Conservation (phyloP, 1,140 invertebrate species). For the Charaxes varanes region DNA sequence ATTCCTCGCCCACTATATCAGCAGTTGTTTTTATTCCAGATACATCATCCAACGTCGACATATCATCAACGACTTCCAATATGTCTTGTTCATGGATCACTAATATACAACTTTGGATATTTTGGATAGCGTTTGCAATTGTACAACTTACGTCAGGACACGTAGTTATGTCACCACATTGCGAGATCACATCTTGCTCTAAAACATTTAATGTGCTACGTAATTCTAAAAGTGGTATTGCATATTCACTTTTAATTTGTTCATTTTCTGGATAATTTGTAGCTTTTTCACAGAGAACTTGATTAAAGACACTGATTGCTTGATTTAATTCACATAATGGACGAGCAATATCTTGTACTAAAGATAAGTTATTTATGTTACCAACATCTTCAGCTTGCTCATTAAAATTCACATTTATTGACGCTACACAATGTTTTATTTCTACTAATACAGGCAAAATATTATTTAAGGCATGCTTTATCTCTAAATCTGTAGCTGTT, state of each 20-base stretch:
- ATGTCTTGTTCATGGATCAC: conserved; percentile 66
- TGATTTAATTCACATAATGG: conserved; percentile 54
- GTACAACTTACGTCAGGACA: conserved; percentile 36
- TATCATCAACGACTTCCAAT: conserved; percentile 58
- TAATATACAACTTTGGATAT: conserved; percentile 73
- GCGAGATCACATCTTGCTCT: conserved; percentile 65
- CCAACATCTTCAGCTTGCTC: conserved; percentile 38
- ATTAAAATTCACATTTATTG: conserved; percentile 19
- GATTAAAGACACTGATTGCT: conserved; percentile 47
- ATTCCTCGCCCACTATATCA: conserved; percentile 45
- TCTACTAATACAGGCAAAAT: conserved; percentile 51
- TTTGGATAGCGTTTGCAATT: conserved; percentile 70
- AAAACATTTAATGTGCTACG: conserved; percentile 65
- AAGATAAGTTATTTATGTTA: conserved; percentile 54
- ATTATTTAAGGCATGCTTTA: conserved; percentile 36
- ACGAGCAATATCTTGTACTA: conserved; percentile 43
- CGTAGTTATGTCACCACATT: conserved; percentile 42
- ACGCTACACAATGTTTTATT: conserved; percentile 43
- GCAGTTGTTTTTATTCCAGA: conserved; percentile 75
- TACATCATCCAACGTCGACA: conserved; percentile 75
- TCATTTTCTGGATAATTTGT: conserved; percentile 31
- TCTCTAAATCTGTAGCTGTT: conserved; percentile 23
- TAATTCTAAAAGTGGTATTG: conserved; percentile 70
- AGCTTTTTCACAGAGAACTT: conserved; percentile 50
- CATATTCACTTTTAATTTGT: conserved; percentile 65